Evolutionary conservation across 2,888 invertebrate genomes (phyloP), one percentile per base, ranked within the genome.

Genomic region (Argyresthia goedartella): DNA sequence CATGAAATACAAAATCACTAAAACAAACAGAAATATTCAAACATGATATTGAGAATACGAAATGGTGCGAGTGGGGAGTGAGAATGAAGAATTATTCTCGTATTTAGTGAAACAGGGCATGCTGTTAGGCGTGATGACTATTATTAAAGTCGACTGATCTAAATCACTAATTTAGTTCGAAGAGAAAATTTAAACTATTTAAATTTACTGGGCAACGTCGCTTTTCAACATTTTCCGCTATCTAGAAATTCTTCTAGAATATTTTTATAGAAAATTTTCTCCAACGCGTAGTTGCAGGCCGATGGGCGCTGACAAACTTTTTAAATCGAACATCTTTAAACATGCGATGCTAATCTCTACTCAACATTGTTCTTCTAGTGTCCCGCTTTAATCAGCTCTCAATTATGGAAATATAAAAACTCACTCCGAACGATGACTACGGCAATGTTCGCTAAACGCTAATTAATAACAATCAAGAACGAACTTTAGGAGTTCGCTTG

Each of bases 371-470:
- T 41, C 25, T 25, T 25, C 25, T 41, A 41, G 13, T 13, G 41
- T 13, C 11, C 41, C 25, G 25, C 25, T 25, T 25, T 25, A 25
- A 2, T 25, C 25, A 25, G 25, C 25, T 6, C 3, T 25, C 25
- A 25, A 25, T 25, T 25, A 25, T 4, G 25, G 25, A 25, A 25
- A 25, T 25, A 25, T 25, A 25, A 25, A 25, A 25, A 46, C 33
- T 33, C 11, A 50, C 62, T 60, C 63, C 65, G 60, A 58, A 63
- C 63, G 59, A 42, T 58, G 54, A 54, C 57, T 58, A 70, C 69
- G 71, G 72, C 73, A 66, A 67, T 66, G 59, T 69, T 63, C 62
- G 67, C 68, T 71, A 78, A 69, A 72, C 61, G 67, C 65, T 69
- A 25, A 25, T 62, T 69, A 70, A 64, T 62, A 62, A 53, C 66